A percentile compares a stretch with the other conserved stretches of the same genome.
Evolutionary conservation across 1,140 invertebrate species (phyloP).

Genomic region (Samia ricini): DNA sequence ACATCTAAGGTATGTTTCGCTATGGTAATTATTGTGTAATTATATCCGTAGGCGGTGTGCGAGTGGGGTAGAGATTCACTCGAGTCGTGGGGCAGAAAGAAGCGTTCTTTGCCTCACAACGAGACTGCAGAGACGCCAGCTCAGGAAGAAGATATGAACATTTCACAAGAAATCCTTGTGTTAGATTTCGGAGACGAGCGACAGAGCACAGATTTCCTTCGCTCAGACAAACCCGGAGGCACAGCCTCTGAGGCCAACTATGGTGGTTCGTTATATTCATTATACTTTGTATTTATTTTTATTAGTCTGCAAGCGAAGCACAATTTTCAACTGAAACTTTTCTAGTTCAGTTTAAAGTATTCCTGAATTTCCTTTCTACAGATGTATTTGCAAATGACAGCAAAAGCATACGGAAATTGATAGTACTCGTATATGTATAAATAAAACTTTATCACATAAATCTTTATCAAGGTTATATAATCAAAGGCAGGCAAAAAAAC

Average conservation of each 20-base stretch:
- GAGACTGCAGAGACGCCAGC: slow-evolving; percentile 78
- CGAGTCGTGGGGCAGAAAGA: slow-evolving; percentile 93
- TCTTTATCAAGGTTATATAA: too few relatives aligned
- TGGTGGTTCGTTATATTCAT: slow-evolving; percentile 75
- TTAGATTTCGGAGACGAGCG: slow-evolving; percentile 92
- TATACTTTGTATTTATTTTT: not conserved
- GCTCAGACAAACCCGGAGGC: slow-evolving; percentile 81
- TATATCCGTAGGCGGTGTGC: slow-evolving; percentile 86
- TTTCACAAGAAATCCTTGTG: slow-evolving; percentile 95
- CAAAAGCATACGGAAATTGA: too few relatives aligned
- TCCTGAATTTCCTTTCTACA: too few relatives aligned
- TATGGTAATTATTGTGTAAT: not conserved
- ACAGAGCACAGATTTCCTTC: slow-evolving; percentile 88
- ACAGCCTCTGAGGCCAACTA: slow-evolving; percentile 85
- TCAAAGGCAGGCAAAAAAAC: too few relatives aligned
- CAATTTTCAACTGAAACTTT: not conserved
- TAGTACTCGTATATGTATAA: too few relatives aligned
- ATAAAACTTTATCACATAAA: too few relatives aligned
- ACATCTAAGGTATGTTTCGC: not conserved
- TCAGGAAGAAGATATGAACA: slow-evolving; percentile 93
- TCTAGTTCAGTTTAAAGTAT: too few relatives aligned
- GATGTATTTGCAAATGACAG: too few relatives aligned
- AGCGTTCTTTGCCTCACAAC: slow-evolving; percentile 81
- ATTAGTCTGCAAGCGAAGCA: not conserved
- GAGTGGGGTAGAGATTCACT: slow-evolving; percentile 92